Evolutionary conservation across 2,888 invertebrate species (phyloP).

Genomic region (Zhengitettix transpicula): DNA sequence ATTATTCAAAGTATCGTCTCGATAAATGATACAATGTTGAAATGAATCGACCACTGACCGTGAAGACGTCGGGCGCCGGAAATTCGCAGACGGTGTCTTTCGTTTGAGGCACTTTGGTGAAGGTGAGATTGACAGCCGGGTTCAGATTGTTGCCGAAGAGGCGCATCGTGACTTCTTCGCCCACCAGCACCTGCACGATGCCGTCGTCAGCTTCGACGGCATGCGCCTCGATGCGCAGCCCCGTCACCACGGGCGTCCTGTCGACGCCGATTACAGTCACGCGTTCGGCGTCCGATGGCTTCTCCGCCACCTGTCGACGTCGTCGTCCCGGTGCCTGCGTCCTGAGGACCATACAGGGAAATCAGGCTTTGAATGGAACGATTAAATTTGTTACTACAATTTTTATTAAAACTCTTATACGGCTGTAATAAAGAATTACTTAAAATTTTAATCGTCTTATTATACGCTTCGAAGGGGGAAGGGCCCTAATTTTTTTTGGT

Average conservation of each 20-base stretch:
- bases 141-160: constrained; percentile 56
- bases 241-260: constrained; percentile 7
- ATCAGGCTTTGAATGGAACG: too few relatives aligned
- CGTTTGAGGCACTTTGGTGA: constrained; percentile 53
- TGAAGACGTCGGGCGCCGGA: constrained; percentile 30
- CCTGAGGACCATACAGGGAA: too few relatives aligned
- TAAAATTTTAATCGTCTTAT: too few relatives aligned
- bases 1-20: too few relatives aligned
- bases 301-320: neutral
- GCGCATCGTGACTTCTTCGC: constrained; percentile 41
- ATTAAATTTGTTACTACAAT: too few relatives aligned
- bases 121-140: constrained; percentile 33
- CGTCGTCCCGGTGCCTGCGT: neutral
- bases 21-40: too few relatives aligned
- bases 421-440: too few relatives aligned
- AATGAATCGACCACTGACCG: constrained; percentile 25
- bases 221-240: constrained; percentile 18
- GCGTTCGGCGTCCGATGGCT: neutral
- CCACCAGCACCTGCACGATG: constrained; percentile 49
- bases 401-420: too few relatives aligned
- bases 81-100: constrained; percentile 44
- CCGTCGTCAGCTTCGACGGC: constrained; percentile 29
- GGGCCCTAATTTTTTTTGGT: too few relatives aligned
- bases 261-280: neutral
- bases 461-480: too few relatives aligned